Evolutionary conservation across 2,113 vertebrate genomes (phyloP).

Genomic region (Phodopus roborovskii): DNA sequence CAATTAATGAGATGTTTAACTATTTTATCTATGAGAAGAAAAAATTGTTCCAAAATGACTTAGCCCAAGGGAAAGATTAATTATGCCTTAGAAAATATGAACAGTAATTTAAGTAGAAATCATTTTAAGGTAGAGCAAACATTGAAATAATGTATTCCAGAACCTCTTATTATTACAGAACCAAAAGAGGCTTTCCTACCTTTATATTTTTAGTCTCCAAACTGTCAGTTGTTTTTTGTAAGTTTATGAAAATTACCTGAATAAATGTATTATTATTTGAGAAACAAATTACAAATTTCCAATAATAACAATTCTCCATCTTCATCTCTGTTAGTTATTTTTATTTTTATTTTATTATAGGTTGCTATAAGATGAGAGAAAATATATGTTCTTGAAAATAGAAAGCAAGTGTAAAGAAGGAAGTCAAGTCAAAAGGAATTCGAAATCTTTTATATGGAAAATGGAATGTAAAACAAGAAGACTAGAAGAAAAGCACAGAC

Average conservation of each 20-base stretch:
- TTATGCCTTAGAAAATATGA: neutral
- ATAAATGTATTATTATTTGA: neutral
- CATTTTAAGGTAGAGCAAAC: neutral
- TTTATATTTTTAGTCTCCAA: neutral
- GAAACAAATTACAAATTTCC: neutral
- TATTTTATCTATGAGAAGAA: conserved; percentile 10
- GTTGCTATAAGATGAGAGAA: neutral
- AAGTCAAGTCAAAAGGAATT: neutral
- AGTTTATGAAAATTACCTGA: neutral
- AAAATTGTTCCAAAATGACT: neutral
- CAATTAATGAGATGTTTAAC: conserved; percentile 46
- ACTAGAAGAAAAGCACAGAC: neutral
- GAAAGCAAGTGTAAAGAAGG: neutral
- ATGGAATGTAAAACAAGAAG: neutral
- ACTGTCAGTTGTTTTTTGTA: neutral
- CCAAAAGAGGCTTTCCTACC: neutral
- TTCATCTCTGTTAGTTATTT: neutral
- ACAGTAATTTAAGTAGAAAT: neutral
- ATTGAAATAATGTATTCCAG: conserved; percentile 5
- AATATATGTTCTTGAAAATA: neutral
- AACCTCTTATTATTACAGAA: neutral
- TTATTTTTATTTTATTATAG: neutral
- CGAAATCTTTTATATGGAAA: neutral
- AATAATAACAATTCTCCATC: neutral
- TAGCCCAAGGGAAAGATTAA: conserved; percentile 25